phyloP scores from a whole-genome alignment of 2,113 vertebrate genomes.

The Raphicerus campestris region DNA sequence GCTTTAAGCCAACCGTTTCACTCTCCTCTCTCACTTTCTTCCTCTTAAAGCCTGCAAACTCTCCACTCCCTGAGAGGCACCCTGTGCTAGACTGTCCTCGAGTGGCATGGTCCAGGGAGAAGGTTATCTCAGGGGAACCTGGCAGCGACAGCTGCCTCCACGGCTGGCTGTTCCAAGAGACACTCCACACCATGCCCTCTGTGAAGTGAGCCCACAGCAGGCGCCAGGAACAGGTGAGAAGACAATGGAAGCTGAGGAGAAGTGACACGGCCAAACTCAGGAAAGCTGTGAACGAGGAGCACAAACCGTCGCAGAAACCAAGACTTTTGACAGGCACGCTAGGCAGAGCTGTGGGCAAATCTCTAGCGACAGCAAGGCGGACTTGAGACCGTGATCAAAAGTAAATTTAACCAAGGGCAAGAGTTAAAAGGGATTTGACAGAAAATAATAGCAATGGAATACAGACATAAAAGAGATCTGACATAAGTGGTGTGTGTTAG shows the following conservation, averaged over 20 bases:
- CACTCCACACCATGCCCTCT: not conserved
- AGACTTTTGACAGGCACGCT: not conserved
- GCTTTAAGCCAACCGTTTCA: not conserved
- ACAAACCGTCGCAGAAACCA: not conserved
- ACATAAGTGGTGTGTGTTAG: not conserved
- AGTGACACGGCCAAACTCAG: not conserved
- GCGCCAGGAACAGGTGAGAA: not conserved
- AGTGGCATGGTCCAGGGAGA: not conserved
- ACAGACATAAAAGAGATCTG: not conserved
- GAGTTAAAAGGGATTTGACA: not conserved
- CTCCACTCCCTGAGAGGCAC: not conserved
- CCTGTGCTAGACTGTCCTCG: not conserved
- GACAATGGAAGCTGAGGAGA: not conserved
- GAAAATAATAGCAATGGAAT: not conserved
- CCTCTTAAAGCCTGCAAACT: not conserved
- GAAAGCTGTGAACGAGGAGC: not conserved
- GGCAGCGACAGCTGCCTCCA: too few relatives aligned
- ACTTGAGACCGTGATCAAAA: not conserved
- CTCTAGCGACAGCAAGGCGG: not conserved
- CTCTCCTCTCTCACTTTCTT: not conserved
- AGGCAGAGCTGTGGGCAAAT: not conserved
- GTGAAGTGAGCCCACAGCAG: not conserved
- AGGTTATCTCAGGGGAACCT: not conserved
- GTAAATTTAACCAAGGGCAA: not conserved
- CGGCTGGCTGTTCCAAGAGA: not conserved